phyloP scores from a whole-genome alignment of 2,888 invertebrate species.

The Philonicus albiceps region DNA sequence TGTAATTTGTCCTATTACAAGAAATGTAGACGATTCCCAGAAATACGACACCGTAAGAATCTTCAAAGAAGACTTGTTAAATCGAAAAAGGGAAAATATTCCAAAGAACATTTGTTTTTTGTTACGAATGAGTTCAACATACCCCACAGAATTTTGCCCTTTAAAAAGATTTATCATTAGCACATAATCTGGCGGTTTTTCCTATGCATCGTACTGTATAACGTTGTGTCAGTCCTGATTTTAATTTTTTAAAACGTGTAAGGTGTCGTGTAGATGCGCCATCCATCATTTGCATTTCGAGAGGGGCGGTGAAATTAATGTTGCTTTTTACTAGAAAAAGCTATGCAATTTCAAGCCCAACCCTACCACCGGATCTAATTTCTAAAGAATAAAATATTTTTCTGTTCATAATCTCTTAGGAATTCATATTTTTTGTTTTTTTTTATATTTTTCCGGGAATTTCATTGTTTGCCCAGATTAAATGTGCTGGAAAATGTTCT shows the following conservation, averaged over 20 bases:
- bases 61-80: neutral
- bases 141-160: neutral
- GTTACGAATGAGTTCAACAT: neutral
- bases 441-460: neutral
- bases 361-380: neutral
- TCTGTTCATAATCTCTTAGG: neutral
- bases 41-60: neutral
- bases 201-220: neutral
- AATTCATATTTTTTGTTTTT: constrained; percentile 1
- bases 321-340: neutral
- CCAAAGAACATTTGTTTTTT: neutral
- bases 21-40: neutral
- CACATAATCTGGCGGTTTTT: neutral
- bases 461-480: neutral
- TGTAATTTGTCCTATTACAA: neutral
- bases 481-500: neutral
- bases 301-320: neutral
- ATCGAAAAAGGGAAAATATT: neutral
- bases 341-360: neutral
- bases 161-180: neutral
- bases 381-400: neutral
- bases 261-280: neutral
- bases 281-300: neutral
- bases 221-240: neutral
- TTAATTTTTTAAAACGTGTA: neutral